phyloP scores from a whole-genome alignment of 2,797 vertebrate genomes.

The Allenopithecus nigroviridis region DNA sequence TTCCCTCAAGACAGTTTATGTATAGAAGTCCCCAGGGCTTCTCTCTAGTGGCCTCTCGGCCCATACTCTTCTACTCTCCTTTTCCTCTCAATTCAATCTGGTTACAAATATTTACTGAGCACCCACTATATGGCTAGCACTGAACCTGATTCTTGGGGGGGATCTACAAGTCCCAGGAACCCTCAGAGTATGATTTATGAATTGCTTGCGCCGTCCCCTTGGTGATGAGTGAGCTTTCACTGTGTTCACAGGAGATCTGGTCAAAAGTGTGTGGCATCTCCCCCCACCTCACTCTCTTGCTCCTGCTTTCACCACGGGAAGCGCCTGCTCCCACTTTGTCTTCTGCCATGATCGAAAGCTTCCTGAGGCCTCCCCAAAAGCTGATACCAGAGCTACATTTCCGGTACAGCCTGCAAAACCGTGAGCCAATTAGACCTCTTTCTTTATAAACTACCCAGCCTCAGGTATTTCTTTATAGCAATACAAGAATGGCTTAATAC shows the following conservation, averaged over 20 bases:
- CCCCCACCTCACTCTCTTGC: not conserved
- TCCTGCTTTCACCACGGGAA: not conserved
- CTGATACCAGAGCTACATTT: not conserved
- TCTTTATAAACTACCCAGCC: not conserved
- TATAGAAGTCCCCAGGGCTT: rapidly evolving
- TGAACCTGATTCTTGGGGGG: not conserved
- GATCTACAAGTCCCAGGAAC: not conserved
- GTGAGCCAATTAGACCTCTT: not conserved
- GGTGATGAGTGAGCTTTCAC: not conserved
- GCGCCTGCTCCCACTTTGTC: not conserved
- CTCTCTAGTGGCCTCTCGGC: too few species aligned
- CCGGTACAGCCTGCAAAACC: not conserved
- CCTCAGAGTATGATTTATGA: not conserved
- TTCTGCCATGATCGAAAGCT: not conserved
- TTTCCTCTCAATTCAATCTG: not conserved
- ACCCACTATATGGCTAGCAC: not conserved
- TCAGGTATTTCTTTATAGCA: not conserved
- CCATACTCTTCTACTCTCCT: not conserved
- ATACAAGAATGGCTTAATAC: not conserved
- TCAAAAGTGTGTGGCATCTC: not conserved
- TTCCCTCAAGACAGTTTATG: not conserved
- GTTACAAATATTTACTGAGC: not conserved
- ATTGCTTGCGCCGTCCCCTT: not conserved
- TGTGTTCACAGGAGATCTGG: not conserved
- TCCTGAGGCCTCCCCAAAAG: not conserved